Conservation (phyloP, 1,140 invertebrate species). For the Dendroctonus valens region DNA sequence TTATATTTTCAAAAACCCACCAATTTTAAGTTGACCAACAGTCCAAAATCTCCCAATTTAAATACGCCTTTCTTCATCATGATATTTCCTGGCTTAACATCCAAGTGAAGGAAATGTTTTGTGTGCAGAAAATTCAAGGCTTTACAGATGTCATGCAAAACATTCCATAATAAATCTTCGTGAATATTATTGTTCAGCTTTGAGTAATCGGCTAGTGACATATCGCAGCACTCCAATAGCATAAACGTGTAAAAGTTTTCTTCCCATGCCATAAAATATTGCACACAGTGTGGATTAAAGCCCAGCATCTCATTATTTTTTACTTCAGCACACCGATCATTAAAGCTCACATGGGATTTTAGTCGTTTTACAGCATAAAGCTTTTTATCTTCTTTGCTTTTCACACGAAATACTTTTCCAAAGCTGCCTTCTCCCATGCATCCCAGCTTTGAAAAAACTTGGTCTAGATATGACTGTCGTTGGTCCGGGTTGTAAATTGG, state of each 20-base stretch:
- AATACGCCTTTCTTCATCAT: slow-evolving; percentile 62
- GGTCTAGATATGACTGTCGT: slow-evolving; percentile 56
- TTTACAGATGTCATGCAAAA: slow-evolving; percentile 49
- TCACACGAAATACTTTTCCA: slow-evolving; percentile 70
- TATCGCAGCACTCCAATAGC: slow-evolving; percentile 69
- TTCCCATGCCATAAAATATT: slow-evolving; percentile 72
- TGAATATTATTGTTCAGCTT: slow-evolving; percentile 50
- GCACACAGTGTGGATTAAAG: slow-evolving; percentile 66
- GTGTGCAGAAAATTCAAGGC: slow-evolving; percentile 39
- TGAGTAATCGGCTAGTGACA: slow-evolving; percentile 53
- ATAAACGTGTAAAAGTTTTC: slow-evolving; percentile 69
- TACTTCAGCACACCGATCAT: slow-evolving; percentile 67
- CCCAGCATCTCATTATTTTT: slow-evolving; percentile 67
- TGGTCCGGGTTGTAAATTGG: slow-evolving; percentile 35
- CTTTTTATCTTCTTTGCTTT: slow-evolving; percentile 62
- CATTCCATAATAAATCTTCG: slow-evolving; percentile 51
- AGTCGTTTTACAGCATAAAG: slow-evolving; percentile 65
- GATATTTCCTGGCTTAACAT: slow-evolving; percentile 78
- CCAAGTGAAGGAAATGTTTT: slow-evolving; percentile 66
- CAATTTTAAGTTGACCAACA: slow-evolving; percentile 65
- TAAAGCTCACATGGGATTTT: slow-evolving; percentile 61
- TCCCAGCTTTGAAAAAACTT: slow-evolving; percentile 62
- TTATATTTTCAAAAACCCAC: slow-evolving; percentile 47
- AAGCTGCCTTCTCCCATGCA: slow-evolving; percentile 72
- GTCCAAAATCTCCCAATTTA: slow-evolving; percentile 74